Evolutionary conservation across 2,888 invertebrate genomes (phyloP).

Genomic region (Phortica magna): DNA sequence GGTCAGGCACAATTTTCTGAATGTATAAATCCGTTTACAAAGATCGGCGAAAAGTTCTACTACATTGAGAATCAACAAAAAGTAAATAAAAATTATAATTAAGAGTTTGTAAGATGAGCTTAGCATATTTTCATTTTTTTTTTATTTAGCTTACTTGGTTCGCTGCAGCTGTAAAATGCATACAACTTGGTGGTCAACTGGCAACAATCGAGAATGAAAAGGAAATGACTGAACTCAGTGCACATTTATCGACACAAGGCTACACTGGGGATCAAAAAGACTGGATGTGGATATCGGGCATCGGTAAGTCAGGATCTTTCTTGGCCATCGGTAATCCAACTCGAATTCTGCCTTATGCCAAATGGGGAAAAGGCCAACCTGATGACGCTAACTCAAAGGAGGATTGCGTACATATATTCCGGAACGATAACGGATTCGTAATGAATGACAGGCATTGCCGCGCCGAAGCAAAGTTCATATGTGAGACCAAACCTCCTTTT

Average conservation of each 20-base stretch:
- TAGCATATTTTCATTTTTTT: no score
- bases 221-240: conserved; percentile 19
- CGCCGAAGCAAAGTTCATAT: neutral
- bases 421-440: conserved; percentile 13
- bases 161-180: conserved; percentile 33
- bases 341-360: conserved; percentile 15
- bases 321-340: conserved; percentile 13
- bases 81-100: no score
- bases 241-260: conserved; percentile 12
- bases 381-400: conserved; percentile 17
- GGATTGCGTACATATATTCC: conserved; percentile 32
- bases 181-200: conserved; percentile 31
- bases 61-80: no score
- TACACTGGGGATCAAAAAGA: conserved; percentile 6
- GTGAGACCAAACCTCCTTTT: neutral
- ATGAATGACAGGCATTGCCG: conserved; percentile 29
- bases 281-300: conserved; percentile 4
- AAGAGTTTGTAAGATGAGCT: no score
- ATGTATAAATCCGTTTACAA: no score
- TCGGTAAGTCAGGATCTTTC: conserved; percentile 20
- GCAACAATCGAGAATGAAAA: conserved; percentile 29
- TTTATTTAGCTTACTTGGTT: conserved; percentile 4
- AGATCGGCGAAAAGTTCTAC: no score
- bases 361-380: conserved; percentile 25
- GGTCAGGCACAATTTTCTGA: no score